Percentiles rank a stretch among this genome's conserved stretches.
These are phyloP conservation scores for Neuroterus valhalla DNA, from an alignment of 1,140 invertebrate genomes.

Conservation along the genomic window DNA sequence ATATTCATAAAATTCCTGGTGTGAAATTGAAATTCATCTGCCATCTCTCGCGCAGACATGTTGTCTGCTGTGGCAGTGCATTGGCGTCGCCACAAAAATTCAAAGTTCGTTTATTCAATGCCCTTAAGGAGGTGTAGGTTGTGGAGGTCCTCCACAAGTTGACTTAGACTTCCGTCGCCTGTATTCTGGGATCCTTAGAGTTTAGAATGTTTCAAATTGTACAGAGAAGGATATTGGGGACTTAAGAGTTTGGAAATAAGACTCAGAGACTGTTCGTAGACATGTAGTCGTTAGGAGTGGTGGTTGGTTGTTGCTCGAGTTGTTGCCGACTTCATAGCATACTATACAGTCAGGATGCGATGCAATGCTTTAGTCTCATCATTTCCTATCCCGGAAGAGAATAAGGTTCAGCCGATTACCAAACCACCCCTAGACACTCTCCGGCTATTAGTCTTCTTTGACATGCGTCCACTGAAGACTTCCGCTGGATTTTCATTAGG, in stretches of 20 bases:
- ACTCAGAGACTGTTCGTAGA: no score
- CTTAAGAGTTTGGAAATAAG: background rate
- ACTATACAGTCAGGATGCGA: background rate
- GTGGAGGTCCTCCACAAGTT: background rate
- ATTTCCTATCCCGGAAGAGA: background rate
- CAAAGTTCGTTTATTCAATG: no score
- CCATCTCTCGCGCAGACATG: no score
- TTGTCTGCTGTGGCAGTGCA: no score
- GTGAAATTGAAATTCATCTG: no score
- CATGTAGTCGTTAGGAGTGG: no score
- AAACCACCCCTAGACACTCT: background rate
- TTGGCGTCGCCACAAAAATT: no score
- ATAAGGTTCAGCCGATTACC: background rate
- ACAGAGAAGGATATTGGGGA: background rate
- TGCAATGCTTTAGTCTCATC: background rate
- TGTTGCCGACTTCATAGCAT: no score
- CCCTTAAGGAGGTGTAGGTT: no score
- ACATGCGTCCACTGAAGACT: background rate
- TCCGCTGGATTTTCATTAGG: conserved; percentile 25
- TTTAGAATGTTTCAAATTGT: background rate
- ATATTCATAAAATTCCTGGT: no score
- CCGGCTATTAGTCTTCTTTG: background rate
- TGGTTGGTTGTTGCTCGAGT: no score
- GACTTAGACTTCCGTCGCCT: conserved; percentile 14
- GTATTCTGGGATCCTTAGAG: background rate